Percentiles rank a stretch among this genome's conserved stretches.
phyloP scores from a whole-genome alignment of 2,888 invertebrate genomes.

The Sclerodermus sp. region DNA sequence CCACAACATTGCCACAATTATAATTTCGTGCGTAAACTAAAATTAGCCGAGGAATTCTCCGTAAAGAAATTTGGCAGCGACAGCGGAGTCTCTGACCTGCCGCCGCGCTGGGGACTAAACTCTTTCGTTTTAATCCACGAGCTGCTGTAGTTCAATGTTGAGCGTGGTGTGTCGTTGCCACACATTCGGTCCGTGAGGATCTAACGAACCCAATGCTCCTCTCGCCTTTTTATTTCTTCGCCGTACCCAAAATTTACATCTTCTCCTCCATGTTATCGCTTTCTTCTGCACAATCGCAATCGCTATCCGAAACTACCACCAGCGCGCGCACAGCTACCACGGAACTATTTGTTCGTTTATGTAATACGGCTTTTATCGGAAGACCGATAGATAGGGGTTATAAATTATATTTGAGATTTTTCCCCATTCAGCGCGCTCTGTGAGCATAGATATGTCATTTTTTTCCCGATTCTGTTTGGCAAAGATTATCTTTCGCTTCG shows the following conservation, averaged over 20 bases:
- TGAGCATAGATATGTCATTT: too few species aligned
- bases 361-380: too few species aligned
- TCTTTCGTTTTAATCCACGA: neutral
- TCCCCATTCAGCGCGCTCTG: too few species aligned
- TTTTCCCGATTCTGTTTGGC: too few species aligned
- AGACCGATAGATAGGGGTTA: too few species aligned
- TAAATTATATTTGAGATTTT: too few species aligned
- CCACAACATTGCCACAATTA: neutral
- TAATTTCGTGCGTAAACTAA: neutral
- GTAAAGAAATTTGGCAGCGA: neutral
- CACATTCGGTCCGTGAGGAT: too few species aligned
- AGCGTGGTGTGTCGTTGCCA: neutral
- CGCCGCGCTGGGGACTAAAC: neutral
- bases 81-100: neutral
- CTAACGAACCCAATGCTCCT: neutral
- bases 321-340: too few species aligned
- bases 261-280: slow-evolving; percentile 17
- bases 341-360: too few species aligned
- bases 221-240: neutral
- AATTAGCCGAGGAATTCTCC: neutral
- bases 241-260: neutral
- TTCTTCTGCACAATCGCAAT: too few species aligned
- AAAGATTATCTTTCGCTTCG: too few species aligned
- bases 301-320: too few species aligned
- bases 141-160: neutral